Conservation (phyloP, 2,888 invertebrate species). For the Orthonevra nobilis region DNA sequence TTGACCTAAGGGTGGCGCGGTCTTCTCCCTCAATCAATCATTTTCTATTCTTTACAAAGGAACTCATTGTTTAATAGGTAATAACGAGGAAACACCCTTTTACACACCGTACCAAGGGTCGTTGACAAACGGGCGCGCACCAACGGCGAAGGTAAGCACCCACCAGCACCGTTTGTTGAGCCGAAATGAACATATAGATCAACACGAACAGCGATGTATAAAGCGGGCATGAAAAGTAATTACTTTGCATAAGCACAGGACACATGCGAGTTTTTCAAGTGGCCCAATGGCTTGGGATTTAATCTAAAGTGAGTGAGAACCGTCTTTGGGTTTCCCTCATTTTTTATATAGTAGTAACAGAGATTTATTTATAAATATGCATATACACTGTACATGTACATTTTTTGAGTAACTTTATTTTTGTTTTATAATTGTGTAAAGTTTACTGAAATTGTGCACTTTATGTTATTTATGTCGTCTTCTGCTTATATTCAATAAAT, state of each 20-base stretch:
- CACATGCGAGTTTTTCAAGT: slow-evolving; percentile 56
- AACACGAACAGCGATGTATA: slow-evolving; percentile 16
- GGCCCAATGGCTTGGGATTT: slow-evolving; percentile 29
- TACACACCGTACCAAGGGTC: slow-evolving; percentile 28
- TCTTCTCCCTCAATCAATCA: slow-evolving; percentile 37
- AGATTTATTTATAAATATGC: neutral
- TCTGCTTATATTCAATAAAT: no score
- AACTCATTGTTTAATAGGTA: slow-evolving; percentile 50
- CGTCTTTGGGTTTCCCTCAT: no score
- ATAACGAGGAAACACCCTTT: slow-evolving; percentile 55
- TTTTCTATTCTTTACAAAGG: slow-evolving; percentile 24
- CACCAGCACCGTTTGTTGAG: slow-evolving; percentile 55
- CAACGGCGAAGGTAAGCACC: slow-evolving; percentile 41
- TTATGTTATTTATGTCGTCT: no score
- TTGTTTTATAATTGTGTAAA: no score
- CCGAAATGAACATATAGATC: slow-evolving; percentile 53
- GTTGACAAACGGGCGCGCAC: slow-evolving; percentile 22
- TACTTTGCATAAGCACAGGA: slow-evolving; percentile 39
- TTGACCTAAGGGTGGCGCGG: slow-evolving; percentile 32
- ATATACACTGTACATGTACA: neutral
- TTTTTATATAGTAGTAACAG: neutral
- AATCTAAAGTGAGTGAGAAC: slow-evolving; percentile 19
- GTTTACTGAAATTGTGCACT: no score
- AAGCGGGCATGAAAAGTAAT: slow-evolving; percentile 46
- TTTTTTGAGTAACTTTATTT: no score